Percentiles rank a stretch among this genome's conserved stretches.
Evolutionary conservation across 2,888 invertebrate species (phyloP).

Genomic region (Acanthoscelides obtectus): DNA sequence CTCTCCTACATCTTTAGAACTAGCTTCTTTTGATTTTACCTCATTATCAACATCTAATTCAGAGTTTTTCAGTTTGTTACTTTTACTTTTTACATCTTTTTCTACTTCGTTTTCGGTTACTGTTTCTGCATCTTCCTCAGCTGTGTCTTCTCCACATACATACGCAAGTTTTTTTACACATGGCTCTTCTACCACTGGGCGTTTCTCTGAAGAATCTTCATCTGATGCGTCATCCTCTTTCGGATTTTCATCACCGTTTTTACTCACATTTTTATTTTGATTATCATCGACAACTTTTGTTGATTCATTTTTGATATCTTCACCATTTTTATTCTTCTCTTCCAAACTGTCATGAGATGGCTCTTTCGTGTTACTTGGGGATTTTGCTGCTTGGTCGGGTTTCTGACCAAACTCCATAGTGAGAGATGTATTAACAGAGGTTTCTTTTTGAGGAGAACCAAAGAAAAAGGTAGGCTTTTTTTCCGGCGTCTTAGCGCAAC

Average conservation of each 20-base stretch:
- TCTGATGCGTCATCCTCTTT: slow-evolving; percentile 7
- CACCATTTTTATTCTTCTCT: not conserved
- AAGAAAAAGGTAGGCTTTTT: slow-evolving; percentile 46
- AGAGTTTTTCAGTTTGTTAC: not conserved
- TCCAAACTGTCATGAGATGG: slow-evolving; percentile 3
- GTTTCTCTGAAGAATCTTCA: slow-evolving; percentile 1
- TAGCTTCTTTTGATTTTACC: not conserved
- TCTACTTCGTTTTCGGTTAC: not conserved
- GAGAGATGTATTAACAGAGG: slow-evolving; percentile 25
- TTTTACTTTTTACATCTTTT: not conserved
- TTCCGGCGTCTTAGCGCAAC: slow-evolving; percentile 42
- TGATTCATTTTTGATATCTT: slow-evolving; percentile 7
- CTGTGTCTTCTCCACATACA: slow-evolving; percentile 19
- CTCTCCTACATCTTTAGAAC: not conserved
- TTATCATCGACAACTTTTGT: slow-evolving; percentile 2
- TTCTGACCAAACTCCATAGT: slow-evolving; percentile 23
- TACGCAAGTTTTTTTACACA: slow-evolving; percentile 29
- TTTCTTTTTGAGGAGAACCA: slow-evolving; percentile 45
- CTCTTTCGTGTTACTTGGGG: slow-evolving; percentile 6
- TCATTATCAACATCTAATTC: not conserved
- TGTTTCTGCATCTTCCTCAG: slow-evolving; percentile 4
- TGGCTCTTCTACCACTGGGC: slow-evolving; percentile 19
- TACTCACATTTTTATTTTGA: slow-evolving; percentile 1
- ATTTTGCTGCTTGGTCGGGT: slow-evolving; percentile 11
- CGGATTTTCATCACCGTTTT: slow-evolving; percentile 9